phyloP scores from a whole-genome alignment of 2,797 vertebrate species.

The Benthosema pterotum region DNA sequence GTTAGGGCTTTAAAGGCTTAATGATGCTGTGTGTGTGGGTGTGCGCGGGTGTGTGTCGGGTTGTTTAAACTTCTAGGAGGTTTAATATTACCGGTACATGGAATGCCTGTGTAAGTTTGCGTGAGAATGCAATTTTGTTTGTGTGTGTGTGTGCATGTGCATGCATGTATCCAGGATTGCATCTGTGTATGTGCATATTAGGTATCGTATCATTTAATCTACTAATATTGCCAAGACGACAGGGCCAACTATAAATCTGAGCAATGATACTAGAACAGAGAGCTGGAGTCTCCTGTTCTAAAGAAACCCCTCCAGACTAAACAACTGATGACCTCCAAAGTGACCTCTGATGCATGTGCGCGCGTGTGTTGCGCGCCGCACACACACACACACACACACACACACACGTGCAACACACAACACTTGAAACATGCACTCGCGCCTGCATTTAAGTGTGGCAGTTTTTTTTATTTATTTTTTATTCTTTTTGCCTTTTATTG shows the following conservation, averaged over 20 bases:
- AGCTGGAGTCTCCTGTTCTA: constrained; percentile 60
- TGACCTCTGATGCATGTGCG: constrained; percentile 60
- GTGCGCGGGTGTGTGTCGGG: not conserved
- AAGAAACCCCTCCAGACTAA: constrained; percentile 73
- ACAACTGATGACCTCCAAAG: constrained; percentile 74
- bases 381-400: constrained; percentile 22
- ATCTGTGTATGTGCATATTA: constrained; percentile 7
- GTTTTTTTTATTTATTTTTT: no score
- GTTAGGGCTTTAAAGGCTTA: constrained; percentile 53
- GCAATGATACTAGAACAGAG: constrained; percentile 42
- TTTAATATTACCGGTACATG: no score
- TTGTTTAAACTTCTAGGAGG: no score
- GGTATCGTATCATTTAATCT: constrained; percentile 21
- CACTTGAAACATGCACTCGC: no score
- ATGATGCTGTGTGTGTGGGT: constrained; percentile 47
- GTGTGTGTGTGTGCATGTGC: constrained; percentile 4
- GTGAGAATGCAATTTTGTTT: constrained; percentile 8
- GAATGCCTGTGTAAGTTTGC: not conserved
- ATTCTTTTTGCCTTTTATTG: no score
- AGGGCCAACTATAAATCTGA: constrained; percentile 70
- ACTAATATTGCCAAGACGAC: constrained; percentile 63
- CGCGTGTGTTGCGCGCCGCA: no score
- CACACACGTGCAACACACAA: constrained; percentile 19
- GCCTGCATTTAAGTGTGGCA: no score
- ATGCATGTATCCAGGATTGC: constrained; percentile 11